phyloP scores from a whole-genome alignment of 2,113 vertebrate species.

The Excalfactoria chinensis region DNA sequence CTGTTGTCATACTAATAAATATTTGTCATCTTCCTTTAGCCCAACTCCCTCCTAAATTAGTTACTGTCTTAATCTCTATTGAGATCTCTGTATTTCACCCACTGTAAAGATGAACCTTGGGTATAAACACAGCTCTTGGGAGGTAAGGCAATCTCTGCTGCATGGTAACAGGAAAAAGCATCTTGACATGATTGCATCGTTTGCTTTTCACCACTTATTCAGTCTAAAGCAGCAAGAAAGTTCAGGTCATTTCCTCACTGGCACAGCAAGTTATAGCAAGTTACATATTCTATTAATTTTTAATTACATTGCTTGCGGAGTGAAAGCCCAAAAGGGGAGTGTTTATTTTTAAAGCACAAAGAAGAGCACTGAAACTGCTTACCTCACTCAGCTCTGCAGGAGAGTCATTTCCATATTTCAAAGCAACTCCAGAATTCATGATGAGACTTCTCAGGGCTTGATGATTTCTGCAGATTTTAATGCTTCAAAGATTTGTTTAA shows the following conservation, averaged over 20 bases:
- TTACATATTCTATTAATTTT: constrained; percentile 69
- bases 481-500: constrained; percentile 33
- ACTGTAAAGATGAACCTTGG: constrained; percentile 31
- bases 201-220: constrained; percentile 53
- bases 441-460: constrained; percentile 72
- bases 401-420: constrained; percentile 81
- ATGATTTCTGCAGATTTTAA: constrained; percentile 61
- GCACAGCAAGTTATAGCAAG: constrained; percentile 71
- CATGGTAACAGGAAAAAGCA: constrained; percentile 10
- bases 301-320: constrained; percentile 39
- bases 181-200: neutral
- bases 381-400: constrained; percentile 85
- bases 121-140: neutral
- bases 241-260: constrained; percentile 71
- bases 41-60: constrained; percentile 25
- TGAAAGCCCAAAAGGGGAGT: constrained; percentile 16
- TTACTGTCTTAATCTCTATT: constrained; percentile 13
- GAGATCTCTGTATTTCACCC: constrained; percentile 31
- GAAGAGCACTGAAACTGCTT: constrained; percentile 68
- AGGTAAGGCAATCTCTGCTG: constrained; percentile 1
- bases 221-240: constrained; percentile 45
- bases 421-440: constrained; percentile 86
- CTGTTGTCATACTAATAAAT: constrained; percentile 1
- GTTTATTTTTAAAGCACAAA: constrained; percentile 38
- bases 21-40: neutral